Evolutionary conservation across 1,140 invertebrate species (phyloP), one percentile per base, ranked within the genome.

Genomic region (Zaprionus africanus): DNA sequence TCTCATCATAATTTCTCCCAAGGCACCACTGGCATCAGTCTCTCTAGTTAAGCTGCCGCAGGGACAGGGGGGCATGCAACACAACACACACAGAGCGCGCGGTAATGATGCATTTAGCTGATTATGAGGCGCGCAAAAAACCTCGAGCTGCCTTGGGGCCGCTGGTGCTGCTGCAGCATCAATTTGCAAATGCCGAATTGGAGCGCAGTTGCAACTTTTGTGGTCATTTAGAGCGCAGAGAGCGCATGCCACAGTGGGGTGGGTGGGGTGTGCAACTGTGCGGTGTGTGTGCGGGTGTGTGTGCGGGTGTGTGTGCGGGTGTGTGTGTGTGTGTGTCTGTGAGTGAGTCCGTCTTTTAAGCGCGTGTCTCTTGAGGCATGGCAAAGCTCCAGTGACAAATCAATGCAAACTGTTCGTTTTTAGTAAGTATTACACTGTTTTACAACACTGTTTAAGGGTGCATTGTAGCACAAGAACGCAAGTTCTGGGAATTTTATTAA

Each of bases 91-190:
- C 41, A 46, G n/a, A 46, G 41, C n/a, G 64, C 62, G 66, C 73
- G 60, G 67, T 88, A 88, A 90, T 90, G 78, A 84, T 88, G 85
- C 84, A 79, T 88, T 88, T 88, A 90, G 85, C 64, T 78, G 85
- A 88, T 88, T 88, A 81, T 84, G 75, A 87, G 78, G 69, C 69
- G 56, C 69, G 31, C 31, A 34, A 70, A 68, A 26, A 68, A 26
- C 54, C 53, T 59, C 53, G 15, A 64, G 28, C 64, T 73, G 41
- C 22, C 46, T 36, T 13, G 36, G 34, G n/a, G n/a, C 19, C 38
- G 38, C 12, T 61, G 66, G 34, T 38, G 13, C 31, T 43, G 67
- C 24, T 54, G 58, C 24, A 6, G 54, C 38, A 61, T 62, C 68
- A 65, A 71, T 72, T 72, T 77, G 68, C 69, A 73, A 63, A 56